Base-by-base conservation (phyloP, 2,888 invertebrate genomes). In the Eremobia ochroleuca region DNA sequence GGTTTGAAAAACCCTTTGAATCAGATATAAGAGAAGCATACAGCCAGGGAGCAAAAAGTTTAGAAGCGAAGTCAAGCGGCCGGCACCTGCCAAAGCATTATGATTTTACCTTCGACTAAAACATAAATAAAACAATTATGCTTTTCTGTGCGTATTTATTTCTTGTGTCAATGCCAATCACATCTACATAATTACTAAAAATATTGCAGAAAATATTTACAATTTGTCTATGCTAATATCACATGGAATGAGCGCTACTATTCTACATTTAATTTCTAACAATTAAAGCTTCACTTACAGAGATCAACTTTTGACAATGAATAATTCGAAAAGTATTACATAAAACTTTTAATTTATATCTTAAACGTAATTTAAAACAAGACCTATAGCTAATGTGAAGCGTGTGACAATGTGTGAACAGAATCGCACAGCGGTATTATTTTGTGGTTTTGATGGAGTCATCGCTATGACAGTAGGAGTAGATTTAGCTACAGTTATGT, bases 11-110 rank as follows among this genome's bases (percentile, higher is more conserved):
- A 84, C 96, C 96, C n/a, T 96, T 96, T 81, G 88, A 92, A 49
- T 96, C 94, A 8, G 95, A 95, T 89, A 93, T 96, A 40, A 92
- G 91, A 85, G 97, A 96, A 92, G 96, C 97, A 2, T 97, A 93
- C 86, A 95, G 91, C 6, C 96, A 96, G 89, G 97, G 97, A 28
- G 85, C 94, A 2, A 95, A 95, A 86, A 96, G 95, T 75, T 92
- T 97, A 79, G 94, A 96, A 91, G 73, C 91, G 13, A 96, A 95
- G 86, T 87, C 92, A 37, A 93, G 92, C 74, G 92, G 91, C 65
- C 92, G 92, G 81, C 91, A 94, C 78, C 85, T 96, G 74, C 91
- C 95, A 11, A 91, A 94, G 76, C 91, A 95, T 80, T 97, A 97
- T 83, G 96, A 96, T 87, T 97, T 96, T 89, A 95, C 94, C 37